A percentile compares a stretch with the other conserved stretches of the same genome.
Conservation (phyloP, 2,797 vertebrate genomes). For the Gymnothorax javanicus region DNA sequence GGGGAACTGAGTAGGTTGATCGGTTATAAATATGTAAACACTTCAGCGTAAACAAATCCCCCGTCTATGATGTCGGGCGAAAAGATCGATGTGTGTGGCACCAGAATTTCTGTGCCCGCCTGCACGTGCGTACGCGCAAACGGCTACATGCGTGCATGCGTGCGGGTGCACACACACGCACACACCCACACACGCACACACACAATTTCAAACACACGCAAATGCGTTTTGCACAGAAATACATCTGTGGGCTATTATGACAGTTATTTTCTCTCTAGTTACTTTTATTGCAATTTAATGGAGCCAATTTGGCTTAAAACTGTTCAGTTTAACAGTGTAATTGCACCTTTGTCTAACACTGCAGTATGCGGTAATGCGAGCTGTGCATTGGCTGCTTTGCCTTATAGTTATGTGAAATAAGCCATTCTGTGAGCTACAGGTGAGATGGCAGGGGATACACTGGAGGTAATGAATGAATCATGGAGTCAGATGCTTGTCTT, state of each 20-base stretch:
- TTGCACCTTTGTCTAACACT: background rate
- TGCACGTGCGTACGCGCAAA: background rate
- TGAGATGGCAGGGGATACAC: background rate
- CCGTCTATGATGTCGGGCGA: background rate
- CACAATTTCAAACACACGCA: constrained; percentile 13
- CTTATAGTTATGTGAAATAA: constrained; percentile 7
- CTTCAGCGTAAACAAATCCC: background rate
- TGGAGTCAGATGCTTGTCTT: background rate
- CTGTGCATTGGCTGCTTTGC: background rate
- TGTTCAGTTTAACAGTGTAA: constrained; percentile 7
- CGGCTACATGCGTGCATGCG: background rate
- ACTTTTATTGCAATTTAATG: constrained; percentile 74
- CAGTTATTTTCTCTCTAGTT: constrained; percentile 68
- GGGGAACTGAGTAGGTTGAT: background rate
- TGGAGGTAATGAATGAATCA: background rate
- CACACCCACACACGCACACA: constrained; percentile 28
- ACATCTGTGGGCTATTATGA: constrained; percentile 51
- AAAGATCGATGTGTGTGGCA: background rate
- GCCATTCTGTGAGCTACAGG: background rate
- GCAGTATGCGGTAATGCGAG: constrained; percentile 3
- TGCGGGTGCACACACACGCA: constrained; percentile 23
- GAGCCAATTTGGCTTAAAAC: constrained; percentile 21
- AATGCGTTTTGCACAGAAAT: background rate
- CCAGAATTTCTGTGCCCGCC: background rate
- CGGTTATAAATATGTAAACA: constrained; percentile 3